Evolutionary conservation across 2,113 vertebrate species (phyloP).

Genomic region (Mormoops blainvillei): DNA sequence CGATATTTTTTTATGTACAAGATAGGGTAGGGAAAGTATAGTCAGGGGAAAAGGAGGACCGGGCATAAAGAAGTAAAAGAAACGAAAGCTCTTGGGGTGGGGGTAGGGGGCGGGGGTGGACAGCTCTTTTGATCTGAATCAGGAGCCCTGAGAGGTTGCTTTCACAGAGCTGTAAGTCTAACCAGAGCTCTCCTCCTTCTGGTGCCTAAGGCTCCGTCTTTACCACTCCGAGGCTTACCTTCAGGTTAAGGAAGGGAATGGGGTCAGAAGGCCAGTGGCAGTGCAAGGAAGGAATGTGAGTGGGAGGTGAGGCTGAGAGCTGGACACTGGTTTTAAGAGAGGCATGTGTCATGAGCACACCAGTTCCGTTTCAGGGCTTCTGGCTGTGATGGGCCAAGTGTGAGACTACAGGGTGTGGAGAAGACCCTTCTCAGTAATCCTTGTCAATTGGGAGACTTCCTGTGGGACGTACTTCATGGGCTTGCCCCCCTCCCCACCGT

Average conservation of each 20-base stretch:
- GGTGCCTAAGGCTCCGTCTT: not conserved
- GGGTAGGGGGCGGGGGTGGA: rapidly evolving
- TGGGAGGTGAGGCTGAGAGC: not conserved
- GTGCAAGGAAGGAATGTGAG: not conserved
- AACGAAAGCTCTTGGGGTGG: not conserved
- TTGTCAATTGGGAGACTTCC: not conserved
- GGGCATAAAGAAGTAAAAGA: not conserved
- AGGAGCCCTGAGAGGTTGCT: not conserved
- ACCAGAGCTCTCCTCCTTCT: not conserved
- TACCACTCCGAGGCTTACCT: not conserved
- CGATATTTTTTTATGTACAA: not conserved
- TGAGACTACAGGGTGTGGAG: not conserved
- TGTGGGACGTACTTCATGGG: not conserved
- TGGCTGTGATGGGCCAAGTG: not conserved
- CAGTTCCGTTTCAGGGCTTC: not conserved
- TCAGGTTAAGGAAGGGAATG: not conserved
- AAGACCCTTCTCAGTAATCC: not conserved
- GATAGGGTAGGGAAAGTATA: not conserved
- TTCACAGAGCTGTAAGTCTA: not conserved
- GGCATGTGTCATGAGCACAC: not conserved
- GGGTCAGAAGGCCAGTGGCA: not conserved
- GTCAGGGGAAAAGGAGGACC: too few relatives aligned
- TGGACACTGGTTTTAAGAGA: not conserved
- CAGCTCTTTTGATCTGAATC: not conserved
- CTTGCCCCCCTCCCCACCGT: not conserved